Evolutionary conservation across 1,140 invertebrate genomes (phyloP).

Genomic region (Neodiprion virginianus): DNA sequence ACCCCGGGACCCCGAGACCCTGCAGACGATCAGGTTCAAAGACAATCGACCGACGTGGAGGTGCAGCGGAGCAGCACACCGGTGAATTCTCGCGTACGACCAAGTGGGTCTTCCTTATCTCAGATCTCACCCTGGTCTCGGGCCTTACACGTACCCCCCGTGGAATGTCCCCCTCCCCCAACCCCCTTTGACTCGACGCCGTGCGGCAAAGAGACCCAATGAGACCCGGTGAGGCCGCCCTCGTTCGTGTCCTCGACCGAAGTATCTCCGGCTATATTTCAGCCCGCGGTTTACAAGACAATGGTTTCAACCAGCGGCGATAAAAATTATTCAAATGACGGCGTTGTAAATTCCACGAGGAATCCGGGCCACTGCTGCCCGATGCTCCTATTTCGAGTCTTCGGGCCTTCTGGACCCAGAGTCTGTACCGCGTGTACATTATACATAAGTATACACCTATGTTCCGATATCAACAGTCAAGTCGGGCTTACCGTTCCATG

Average conservation of each 20-base stretch:
- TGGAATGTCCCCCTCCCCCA: conserved; percentile 36
- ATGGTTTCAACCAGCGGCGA: conserved; percentile 50
- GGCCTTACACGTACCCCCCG: conserved; percentile 39
- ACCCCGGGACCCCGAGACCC: background rate
- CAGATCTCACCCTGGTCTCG: conserved; percentile 35
- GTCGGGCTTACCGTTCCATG: background rate
- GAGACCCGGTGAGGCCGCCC: conserved; percentile 12
- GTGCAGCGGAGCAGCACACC: background rate
- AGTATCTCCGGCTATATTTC: conserved; percentile 51
- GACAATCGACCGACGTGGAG: background rate
- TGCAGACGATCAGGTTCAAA: conserved; percentile 4
- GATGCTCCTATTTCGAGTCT: conserved; percentile 8
- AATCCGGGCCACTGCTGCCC: conserved; percentile 26
- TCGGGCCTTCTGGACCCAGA: conserved; percentile 14
- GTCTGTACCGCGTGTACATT: background rate
- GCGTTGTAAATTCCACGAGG: conserved; percentile 43
- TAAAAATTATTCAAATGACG: conserved; percentile 54
- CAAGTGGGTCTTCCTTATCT: conserved; percentile 32
- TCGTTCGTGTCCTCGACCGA: conserved; percentile 22
- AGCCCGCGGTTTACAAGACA: conserved; percentile 52
- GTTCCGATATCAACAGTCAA: background rate
- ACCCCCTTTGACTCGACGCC: conserved; percentile 7
- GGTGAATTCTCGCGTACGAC: conserved; percentile 6
- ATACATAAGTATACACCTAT: no score
- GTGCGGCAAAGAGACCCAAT: conserved; percentile 1